These are phyloP conservation scores for Eristalis tenax DNA, from an alignment of 2,888 invertebrate genomes.

Conservation along the genomic window DNA sequence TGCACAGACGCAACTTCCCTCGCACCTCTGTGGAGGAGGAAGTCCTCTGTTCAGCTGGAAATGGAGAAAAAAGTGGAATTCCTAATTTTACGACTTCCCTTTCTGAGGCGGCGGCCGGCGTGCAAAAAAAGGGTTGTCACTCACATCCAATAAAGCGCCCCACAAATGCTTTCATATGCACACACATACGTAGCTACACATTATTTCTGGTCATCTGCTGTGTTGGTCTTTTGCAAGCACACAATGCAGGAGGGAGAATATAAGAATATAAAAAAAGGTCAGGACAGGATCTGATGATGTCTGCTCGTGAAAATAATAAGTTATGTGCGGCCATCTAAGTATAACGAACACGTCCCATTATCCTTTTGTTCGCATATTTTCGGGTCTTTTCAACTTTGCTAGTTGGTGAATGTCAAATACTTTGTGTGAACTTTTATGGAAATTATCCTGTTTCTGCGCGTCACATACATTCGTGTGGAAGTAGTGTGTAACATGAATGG, in stretches of 20 bases:
- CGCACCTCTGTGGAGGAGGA: background rate
- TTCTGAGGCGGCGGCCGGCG: background rate
- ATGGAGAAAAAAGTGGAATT: constrained; percentile 31
- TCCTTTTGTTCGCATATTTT: constrained; percentile 59
- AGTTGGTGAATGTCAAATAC: constrained; percentile 39
- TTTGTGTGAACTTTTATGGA: constrained; percentile 40
- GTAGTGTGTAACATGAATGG: background rate
- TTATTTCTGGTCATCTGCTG: constrained; percentile 39
- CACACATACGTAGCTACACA: background rate
- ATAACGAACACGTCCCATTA: constrained; percentile 57
- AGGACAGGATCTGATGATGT: constrained; percentile 44
- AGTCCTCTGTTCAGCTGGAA: constrained; percentile 5
- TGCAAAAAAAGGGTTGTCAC: constrained; percentile 49
- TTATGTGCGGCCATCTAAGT: constrained; percentile 50
- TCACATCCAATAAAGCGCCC: constrained; percentile 35
- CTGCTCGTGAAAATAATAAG: constrained; percentile 57
- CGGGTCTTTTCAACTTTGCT: constrained; percentile 35
- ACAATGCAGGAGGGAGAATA: constrained; percentile 12
- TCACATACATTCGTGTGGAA: background rate
- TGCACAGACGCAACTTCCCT: constrained; percentile 12
- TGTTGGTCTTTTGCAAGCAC: constrained; percentile 29
- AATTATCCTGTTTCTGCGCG: constrained; percentile 4
- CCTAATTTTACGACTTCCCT: constrained; percentile 63
- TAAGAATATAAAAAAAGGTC: constrained; percentile 21
- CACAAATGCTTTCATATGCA: constrained; percentile 16